These are phyloP conservation scores for Panagrolaimus sp. DNA, from an alignment of 1,140 invertebrate genomes.

Conservation along the genomic window DNA sequence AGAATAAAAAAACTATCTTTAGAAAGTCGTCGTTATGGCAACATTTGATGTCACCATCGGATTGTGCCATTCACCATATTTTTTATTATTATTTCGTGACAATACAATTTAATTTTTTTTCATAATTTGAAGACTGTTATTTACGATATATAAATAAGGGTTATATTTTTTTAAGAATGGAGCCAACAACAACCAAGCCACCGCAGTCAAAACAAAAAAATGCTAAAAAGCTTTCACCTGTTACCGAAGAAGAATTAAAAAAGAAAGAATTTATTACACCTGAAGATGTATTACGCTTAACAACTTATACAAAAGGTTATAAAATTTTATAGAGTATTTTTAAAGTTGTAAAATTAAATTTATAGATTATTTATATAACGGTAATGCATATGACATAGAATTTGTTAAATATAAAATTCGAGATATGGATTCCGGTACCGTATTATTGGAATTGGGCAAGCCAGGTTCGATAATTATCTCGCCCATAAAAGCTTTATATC, in stretches of 20 bases:
- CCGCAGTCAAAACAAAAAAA: background rate
- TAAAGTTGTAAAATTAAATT: slow-evolving; percentile 14
- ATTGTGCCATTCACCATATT: no score
- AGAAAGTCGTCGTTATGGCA: no score
- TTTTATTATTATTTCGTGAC: no score
- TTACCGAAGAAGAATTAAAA: slow-evolving; percentile 50
- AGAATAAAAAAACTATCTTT: no score
- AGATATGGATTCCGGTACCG: slow-evolving; percentile 82
- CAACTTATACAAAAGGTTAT: slow-evolving; percentile 51
- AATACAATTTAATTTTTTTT: no score
- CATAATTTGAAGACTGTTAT: no score
- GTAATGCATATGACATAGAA: slow-evolving; percentile 93
- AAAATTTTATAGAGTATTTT: background rate
- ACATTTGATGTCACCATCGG: no score
- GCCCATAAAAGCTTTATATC: no score
- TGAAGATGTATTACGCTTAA: slow-evolving; percentile 55
- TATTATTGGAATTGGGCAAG: slow-evolving; percentile 94
- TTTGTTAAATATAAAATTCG: slow-evolving; percentile 94
- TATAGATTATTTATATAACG: slow-evolving; percentile 81
- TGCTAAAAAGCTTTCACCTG: slow-evolving; percentile 24
- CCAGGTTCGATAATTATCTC: slow-evolving; percentile 61
- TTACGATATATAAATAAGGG: no score
- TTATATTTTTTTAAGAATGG: no score
- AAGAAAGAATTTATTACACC: slow-evolving; percentile 48
- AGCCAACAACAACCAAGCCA: no score